Base-by-base conservation (phyloP, 2,888 invertebrate genomes). In the Drosophila borborema region DNA sequence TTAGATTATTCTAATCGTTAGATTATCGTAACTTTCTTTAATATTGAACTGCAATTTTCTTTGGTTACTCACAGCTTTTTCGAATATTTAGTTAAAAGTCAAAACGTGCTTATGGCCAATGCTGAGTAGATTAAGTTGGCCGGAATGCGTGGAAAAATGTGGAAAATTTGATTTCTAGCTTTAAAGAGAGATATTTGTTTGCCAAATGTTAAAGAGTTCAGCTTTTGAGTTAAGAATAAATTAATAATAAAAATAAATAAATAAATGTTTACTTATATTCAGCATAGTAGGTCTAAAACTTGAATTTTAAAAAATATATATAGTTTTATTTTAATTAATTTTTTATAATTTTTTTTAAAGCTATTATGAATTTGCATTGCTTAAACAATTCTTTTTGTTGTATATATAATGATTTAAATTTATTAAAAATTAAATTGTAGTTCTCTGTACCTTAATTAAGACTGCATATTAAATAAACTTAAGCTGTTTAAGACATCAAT, bases 91-190 rank as follows among this genome's bases (percentile, higher is more conserved):
- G 48, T 61, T 61, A 69, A 74, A 46, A 54, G 20, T 20, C 28
- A 14, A 49, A 70, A 74, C 76, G 76, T 74, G 74, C 64, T 64
- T 23, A 55, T 45, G 53, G 12, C 41, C 46, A 56, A 2, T 31
- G 40, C 34, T 12, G 2, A 9, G 0, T 53, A 49, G 70, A 60
- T 74, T 76, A 61, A 61, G 38, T 9, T 3, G 36, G 18, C 2
- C 9, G n/a, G 43, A 41, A 28, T 12, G 8, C 9, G 34, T 5
- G 0, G 14, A 14, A 49, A 46, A 49, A 14, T 14, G 2, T 38
- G 2, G 2, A 46, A 18, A 56, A 48, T 23, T 40, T 16, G 4
- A 16, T n/a, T 28, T n/a, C 2, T 2, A 49, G 31, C 36, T 10
- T 3, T 40, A 0, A 43, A 4, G 1, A 16, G 28, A 14, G 18